Evolutionary conservation across 2,113 vertebrate species (phyloP), one percentile per base, ranked within the genome.

Genomic region (Propithecus coquereli): DNA sequence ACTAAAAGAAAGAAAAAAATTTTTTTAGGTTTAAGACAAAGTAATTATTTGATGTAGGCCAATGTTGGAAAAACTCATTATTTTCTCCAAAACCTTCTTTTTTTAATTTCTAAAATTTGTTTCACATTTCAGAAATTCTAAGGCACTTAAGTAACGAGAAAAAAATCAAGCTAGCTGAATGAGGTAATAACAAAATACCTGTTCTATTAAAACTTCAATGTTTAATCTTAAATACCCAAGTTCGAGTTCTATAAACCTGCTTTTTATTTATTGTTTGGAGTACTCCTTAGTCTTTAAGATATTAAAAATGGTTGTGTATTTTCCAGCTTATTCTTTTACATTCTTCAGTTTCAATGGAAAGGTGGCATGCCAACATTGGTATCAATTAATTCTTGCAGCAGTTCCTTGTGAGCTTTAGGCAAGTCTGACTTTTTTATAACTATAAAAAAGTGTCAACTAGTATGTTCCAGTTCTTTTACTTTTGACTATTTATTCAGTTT

Each of bases 401-500:
- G 3, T 88, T 59, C 22, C 5, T 70, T 0, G 8, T 18, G 8
- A 59, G 2, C 7, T 40, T 89, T 92, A 20, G 17, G 8, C 22
- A 66, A 83, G 12, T 37, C 12, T 74, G 6, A 40, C 3, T 40
- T 71, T 57, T 20, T 9, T 52, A 34, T 25, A 77, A 37, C 22
- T 34, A n/a, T 47, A 85, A 61, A 50, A 83, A 47, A 50, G 5
- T 47, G 23, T 68, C 25, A 63, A 73, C 65, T 92, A 34, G 6
- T 2, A 30, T 54, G 9, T 80, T 73, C 68, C 43, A 88, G 34
- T 65, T 86, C 7, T 76, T 57, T 80, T 59, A 3, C 18, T 14
- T 97, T 98, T 98, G 91, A 90, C 87, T 87, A 61, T 97, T 92
- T 45, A 95, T 86, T 97, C 93, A 95, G 16, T 97, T 93, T 97